Evolutionary conservation across 2,888 invertebrate genomes (phyloP).

Genomic region (Marronus borbonicus): DNA sequence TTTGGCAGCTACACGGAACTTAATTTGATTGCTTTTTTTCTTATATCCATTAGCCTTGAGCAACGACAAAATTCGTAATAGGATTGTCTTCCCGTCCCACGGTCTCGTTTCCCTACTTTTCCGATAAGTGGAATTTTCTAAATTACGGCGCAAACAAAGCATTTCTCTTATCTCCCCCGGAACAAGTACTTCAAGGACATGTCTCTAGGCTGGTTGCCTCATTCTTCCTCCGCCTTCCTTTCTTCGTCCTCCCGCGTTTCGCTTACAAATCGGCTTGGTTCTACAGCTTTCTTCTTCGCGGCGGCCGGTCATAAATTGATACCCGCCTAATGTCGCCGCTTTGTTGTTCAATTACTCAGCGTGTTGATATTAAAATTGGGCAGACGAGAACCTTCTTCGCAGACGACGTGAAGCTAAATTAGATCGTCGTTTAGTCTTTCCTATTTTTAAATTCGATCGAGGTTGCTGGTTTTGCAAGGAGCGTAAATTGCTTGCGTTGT

Average conservation of each 20-base stretch:
- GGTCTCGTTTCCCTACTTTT: slow-evolving; percentile 17
- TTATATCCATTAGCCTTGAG: slow-evolving; percentile 17
- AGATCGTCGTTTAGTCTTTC: slow-evolving; percentile 7
- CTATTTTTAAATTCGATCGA: not conserved
- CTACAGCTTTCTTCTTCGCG: not conserved
- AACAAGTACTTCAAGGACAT: slow-evolving; percentile 10
- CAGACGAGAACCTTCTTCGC: not conserved
- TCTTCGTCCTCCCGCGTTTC: not conserved
- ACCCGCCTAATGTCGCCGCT: slow-evolving; percentile 11
- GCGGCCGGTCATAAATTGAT: slow-evolving; percentile 9
- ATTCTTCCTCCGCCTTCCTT: not conserved
- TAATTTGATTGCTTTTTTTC: slow-evolving; percentile 34
- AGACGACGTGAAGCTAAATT: slow-evolving; percentile 37
- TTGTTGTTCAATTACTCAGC: slow-evolving; percentile 39
- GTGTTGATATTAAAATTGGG: slow-evolving; percentile 34
- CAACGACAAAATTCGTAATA: slow-evolving; percentile 23
- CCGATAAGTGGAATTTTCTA: slow-evolving; percentile 32
- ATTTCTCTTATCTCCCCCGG: slow-evolving; percentile 32
- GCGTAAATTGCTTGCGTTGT: not conserved
- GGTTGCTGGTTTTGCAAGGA: not conserved
- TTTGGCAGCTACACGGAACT: not conserved
- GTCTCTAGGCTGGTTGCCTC: not conserved
- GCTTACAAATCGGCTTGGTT: slow-evolving; percentile 9
- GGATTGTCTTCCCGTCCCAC: not conserved
- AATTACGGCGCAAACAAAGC: slow-evolving; percentile 38